These are phyloP conservation scores for Poecilia gillii DNA, from an alignment of 2,797 vertebrate genomes.

Conservation along the genomic window DNA sequence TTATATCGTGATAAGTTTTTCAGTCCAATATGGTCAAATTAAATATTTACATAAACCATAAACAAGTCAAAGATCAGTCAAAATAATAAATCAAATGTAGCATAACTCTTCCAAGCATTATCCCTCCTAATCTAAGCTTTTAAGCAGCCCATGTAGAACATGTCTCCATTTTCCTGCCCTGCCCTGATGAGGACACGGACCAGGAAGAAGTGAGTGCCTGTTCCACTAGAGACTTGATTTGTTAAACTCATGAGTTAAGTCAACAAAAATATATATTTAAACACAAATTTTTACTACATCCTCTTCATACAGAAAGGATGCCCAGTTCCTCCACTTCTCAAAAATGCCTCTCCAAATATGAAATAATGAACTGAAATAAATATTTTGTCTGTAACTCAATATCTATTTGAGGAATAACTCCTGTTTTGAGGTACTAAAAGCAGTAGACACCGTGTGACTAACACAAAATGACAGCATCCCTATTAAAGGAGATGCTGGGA, in stretches of 20 bases:
- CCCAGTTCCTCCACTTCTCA: neutral
- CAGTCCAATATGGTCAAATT: neutral
- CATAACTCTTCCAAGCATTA: neutral
- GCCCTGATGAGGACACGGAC: neutral
- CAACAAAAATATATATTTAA: neutral
- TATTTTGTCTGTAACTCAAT: neutral
- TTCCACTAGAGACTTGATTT: neutral
- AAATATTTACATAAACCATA: neutral
- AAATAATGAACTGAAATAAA: neutral
- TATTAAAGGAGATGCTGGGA: conserved; percentile 17
- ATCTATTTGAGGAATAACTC: neutral
- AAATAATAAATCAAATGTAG: neutral
- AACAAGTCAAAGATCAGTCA: neutral
- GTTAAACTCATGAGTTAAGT: neutral
- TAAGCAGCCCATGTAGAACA: neutral
- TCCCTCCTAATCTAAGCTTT: neutral
- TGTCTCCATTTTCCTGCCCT: neutral
- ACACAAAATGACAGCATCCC: conserved; percentile 9
- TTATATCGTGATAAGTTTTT: too few relatives aligned
- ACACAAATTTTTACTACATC: neutral
- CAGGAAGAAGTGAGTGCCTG: neutral
- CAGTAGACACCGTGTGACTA: conserved; percentile 13
- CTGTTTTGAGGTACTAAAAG: neutral
- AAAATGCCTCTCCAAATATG: neutral
- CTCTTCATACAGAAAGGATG: neutral